Evolutionary conservation across 2,888 invertebrate genomes (phyloP), one percentile per base, ranked within the genome.

Genomic region (Tortricodes alternella): DNA sequence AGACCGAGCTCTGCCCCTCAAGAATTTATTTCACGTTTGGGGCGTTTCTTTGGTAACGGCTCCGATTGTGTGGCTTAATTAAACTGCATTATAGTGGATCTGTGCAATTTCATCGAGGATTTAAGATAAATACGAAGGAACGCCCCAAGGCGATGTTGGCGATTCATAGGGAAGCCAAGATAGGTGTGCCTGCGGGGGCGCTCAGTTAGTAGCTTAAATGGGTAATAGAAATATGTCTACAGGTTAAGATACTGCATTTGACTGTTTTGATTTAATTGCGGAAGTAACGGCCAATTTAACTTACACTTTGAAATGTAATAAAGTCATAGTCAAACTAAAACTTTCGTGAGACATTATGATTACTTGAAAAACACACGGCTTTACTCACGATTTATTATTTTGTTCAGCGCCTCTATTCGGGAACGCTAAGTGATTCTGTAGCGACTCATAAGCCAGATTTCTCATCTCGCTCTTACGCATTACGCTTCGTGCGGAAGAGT

Each of bases 11-110:
- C 66, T 62, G 63, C 83, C 89, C 88, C 82, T 76, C 76, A 83
- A 85, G 84, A 82, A 83, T 84, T 84, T 85, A 82, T 81, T 86
- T 80, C 80, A 83, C 79, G 82, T 84, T 86, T 83, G 74, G 89
- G 89, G 89, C 78, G 89, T 85, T 85, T 74, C 85, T 84, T 79
- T 81, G 80, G 88, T 78, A 83, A 87, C 87, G 82, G 82, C 80
- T 80, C 74, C 86, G 83, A 84, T 88, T 88, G 86, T 85, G 73
- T 74, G 73, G 80, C 80, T 88, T 88, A 87, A 87, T 87, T 88
- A 86, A 85, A 87, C 83, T 80, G 82, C 80, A 85, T 85, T 85
- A 80, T 84, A 73, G 73, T 72, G 67, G 72, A 72, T 74, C 76
- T 73, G 73, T 77, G 79, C 76, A 79, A 76, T 81, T 80, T 76